Evolutionary conservation across 2,888 invertebrate genomes (phyloP), one percentile per base, ranked within the genome.

Genomic region (Sisyra terminalis): DNA sequence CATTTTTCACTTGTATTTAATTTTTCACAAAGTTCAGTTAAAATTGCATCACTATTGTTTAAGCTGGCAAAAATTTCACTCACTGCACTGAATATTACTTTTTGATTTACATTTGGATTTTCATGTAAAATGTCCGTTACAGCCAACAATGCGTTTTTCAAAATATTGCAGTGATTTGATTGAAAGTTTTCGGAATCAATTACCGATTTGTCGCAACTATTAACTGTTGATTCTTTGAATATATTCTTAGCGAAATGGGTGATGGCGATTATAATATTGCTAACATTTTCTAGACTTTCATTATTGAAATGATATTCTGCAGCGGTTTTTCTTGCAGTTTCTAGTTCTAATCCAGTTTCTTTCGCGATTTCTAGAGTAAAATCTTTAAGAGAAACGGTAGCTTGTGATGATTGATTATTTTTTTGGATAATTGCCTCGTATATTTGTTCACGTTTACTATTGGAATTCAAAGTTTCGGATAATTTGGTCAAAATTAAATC

Each of bases 391-490:
- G 38, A 38, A 10, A 10, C n/a, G 7, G 15, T n/a, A 34, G 34
- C 8, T n/a, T 14, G 7, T 4, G 11, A 7, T 34, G 34, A 11
- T n/a, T 11, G 34, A 7, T 34, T 4, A n/a, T 31, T 15, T 15
- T 34, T 13, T n/a, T 34, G n/a, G 11, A 38, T 11, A 10, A 38
- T 38, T 38, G 15, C 11, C n/a, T 38, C 18, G 45, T 57, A 59
- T n/a, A 60, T 50, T 47, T 61, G 60, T 34, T 56, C 55, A 30
- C 62, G 51, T 44, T 61, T 60, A 3, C 53, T 44, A 2, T 56
- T 53, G 1, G 60, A 61, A 37, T 57, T 57, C 55, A 60, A 55
- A 10, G 60, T 43, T 16, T 55, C 47, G 14, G 58, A 52, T 11
- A 63, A 44, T 49, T 63, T 61, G 11, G 51, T 49, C 10, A 60